Conservation (phyloP, 2,888 invertebrate species). For the Cylloceria caligata region DNA sequence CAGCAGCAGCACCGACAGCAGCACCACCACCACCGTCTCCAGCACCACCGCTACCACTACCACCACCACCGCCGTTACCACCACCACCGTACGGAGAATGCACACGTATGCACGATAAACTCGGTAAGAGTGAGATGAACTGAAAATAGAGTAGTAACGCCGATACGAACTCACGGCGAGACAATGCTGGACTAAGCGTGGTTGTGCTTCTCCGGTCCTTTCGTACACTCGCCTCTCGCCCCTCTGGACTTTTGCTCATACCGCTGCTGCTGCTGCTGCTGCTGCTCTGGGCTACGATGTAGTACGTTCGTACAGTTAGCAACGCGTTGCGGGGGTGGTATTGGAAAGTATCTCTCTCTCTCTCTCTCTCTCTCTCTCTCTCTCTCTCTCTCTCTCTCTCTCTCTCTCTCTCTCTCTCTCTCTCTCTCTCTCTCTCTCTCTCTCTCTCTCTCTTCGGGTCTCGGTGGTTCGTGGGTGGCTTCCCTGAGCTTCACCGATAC, state of each 20-base stretch:
- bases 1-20: constrained; percentile 1
- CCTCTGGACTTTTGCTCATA: constrained; percentile 24
- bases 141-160: constrained; percentile 42
- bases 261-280: constrained; percentile 25
- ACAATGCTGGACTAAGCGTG: constrained; percentile 72
- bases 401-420: not conserved
- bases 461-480: constrained; percentile 43
- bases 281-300: constrained; percentile 54
- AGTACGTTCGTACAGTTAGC: constrained; percentile 46
- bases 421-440: not conserved
- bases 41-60: not conserved
- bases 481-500: constrained; percentile 53
- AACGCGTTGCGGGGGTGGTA: constrained; percentile 37
- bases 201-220: constrained; percentile 57
- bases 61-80: not conserved
- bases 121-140: constrained; percentile 19
- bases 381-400: not conserved
- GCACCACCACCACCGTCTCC: not conserved
- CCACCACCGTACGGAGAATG: not conserved
- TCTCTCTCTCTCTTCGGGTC: constrained; percentile 10
- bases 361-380: not conserved
- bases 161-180: constrained; percentile 69
- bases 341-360: too few species aligned
- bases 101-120: constrained; percentile 7
- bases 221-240: constrained; percentile 53